Conservation (phyloP, 1,140 invertebrate genomes). For the Phymastichus coffea region DNA sequence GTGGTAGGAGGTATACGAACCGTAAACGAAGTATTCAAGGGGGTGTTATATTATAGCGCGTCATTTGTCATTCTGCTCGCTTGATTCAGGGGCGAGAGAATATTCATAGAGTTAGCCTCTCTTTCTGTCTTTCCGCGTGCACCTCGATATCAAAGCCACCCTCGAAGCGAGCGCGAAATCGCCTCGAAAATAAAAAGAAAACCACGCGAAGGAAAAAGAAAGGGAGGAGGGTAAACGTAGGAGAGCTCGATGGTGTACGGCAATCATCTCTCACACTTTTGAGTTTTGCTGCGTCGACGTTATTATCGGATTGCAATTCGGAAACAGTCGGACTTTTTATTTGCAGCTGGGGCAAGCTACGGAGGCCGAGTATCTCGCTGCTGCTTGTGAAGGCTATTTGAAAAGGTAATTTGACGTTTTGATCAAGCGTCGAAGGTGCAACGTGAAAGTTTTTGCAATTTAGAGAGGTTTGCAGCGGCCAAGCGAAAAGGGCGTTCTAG, state of each 20-base stretch:
- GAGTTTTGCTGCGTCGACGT: too few species aligned
- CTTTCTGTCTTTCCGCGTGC: constrained; percentile 11
- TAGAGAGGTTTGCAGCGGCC: too few species aligned
- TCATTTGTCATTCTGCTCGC: constrained; percentile 51
- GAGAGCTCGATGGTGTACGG: constrained; percentile 47
- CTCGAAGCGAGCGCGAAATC: constrained; percentile 25
- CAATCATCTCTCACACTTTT: too few species aligned
- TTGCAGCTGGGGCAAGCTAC: too few species aligned
- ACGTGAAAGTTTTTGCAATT: too few species aligned
- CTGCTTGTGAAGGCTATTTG: constrained; percentile 48
- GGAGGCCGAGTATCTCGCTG: constrained; percentile 44
- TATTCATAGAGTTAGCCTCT: constrained; percentile 49
- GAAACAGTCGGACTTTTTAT: too few species aligned
- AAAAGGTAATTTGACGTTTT: constrained; percentile 40
- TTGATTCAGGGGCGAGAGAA: constrained; percentile 41
- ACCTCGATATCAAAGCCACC: neutral
- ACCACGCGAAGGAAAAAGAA: neutral
- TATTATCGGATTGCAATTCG: too few species aligned
- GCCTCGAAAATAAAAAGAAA: constrained; percentile 33
- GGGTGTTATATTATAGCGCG: constrained; percentile 37
- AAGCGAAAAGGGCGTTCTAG: too few species aligned
- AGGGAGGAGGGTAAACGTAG: constrained; percentile 19
- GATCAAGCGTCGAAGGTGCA: too few species aligned
- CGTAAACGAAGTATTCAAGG: too few species aligned
- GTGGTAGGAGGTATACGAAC: too few species aligned